phyloP scores from a whole-genome alignment of 2,888 invertebrate genomes.

The Acleris emargana region DNA sequence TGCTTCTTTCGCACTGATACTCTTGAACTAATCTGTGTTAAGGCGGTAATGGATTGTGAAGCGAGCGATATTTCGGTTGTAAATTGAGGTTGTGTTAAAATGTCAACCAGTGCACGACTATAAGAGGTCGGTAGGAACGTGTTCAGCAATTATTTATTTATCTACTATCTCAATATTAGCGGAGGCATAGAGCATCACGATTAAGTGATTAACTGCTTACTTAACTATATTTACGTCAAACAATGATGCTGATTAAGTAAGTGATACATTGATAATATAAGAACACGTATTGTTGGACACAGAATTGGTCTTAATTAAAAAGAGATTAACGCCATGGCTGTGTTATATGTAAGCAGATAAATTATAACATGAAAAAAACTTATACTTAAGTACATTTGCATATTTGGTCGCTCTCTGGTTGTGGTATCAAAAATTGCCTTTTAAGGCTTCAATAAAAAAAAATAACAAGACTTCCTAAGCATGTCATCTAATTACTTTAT shows the following conservation, averaged over 20 bases:
- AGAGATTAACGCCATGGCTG: no score
- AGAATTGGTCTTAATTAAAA: no score
- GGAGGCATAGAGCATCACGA: slow-evolving; percentile 12
- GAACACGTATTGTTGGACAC: no score
- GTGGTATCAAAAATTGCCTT: no score
- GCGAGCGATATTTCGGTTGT: not conserved
- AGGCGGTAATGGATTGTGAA: slow-evolving; percentile 17
- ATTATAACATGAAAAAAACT: no score
- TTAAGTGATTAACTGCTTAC: slow-evolving; percentile 16
- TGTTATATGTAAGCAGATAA: no score
- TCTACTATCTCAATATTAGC: slow-evolving; percentile 27
- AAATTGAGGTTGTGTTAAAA: slow-evolving; percentile 12
- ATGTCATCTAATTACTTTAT: no score
- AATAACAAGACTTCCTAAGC: no score
- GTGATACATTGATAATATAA: slow-evolving; percentile 6
- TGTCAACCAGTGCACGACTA: slow-evolving; percentile 33
- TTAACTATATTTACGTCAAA: slow-evolving; percentile 14
- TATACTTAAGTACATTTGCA: no score
- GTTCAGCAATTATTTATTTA: slow-evolving; percentile 19
- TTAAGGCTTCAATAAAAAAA: no score
- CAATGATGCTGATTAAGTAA: slow-evolving; percentile 13
- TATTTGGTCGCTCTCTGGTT: no score
- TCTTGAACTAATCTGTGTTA: not conserved
- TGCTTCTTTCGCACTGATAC: slow-evolving; percentile 14
- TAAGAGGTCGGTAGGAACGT: slow-evolving; percentile 12